These are phyloP conservation scores for Helogale parvula DNA, from an alignment of 2,113 vertebrate genomes.

Conservation along the genomic window DNA sequence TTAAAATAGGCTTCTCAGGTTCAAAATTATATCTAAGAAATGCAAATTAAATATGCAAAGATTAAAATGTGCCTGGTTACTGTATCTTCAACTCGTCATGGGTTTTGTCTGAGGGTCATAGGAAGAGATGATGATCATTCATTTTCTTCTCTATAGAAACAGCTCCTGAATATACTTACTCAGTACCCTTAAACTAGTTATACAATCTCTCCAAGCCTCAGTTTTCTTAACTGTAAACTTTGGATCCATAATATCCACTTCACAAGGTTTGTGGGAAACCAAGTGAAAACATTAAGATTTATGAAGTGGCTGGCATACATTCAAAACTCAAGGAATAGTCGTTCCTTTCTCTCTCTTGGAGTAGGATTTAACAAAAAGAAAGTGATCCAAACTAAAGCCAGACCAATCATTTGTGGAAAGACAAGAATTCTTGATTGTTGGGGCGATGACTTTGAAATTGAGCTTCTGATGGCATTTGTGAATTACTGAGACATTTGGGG, in stretches of 20 bases:
- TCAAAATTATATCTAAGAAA: not conserved
- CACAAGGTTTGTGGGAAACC: not conserved
- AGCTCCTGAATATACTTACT: not conserved
- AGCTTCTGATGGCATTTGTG: not conserved
- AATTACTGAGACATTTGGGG: not conserved
- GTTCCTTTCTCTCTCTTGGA: not conserved
- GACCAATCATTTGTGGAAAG: not conserved
- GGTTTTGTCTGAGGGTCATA: not conserved
- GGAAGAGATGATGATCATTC: not conserved
- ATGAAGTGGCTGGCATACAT: not conserved
- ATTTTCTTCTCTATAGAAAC: not conserved
- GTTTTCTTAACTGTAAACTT: not conserved
- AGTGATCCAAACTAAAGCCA: not conserved
- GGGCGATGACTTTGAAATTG: not conserved
- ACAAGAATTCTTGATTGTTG: not conserved
- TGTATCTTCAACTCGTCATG: not conserved
- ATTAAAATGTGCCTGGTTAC: not conserved
- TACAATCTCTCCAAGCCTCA: not conserved
- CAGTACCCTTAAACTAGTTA: no score
- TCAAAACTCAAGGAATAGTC: not conserved
- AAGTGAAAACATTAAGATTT: not conserved
- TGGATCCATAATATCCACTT: not conserved
- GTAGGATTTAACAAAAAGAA: not conserved
- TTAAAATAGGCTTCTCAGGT: not conserved
- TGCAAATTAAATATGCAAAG: not conserved